phyloP scores from a whole-genome alignment of 30 jellyfish, hydroid and myxozoan genomes.

The Aurelia sp. region DNA sequence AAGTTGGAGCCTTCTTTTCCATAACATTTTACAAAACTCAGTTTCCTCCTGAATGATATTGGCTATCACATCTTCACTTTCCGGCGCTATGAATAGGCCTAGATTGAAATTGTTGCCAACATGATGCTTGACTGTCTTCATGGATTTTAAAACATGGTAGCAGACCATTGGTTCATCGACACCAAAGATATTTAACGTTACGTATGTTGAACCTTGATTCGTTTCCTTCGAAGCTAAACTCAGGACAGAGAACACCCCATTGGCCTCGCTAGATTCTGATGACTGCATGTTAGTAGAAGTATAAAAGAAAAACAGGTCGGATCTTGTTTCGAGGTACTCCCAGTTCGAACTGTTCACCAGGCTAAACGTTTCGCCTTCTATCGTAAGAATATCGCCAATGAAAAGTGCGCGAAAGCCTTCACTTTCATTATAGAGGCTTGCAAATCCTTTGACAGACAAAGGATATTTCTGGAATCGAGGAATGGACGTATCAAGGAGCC shows the following conservation, averaged over 20 bases:
- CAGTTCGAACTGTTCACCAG: conserved; percentile 14
- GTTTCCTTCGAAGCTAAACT: conserved; percentile 17
- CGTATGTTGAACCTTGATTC: conserved; percentile 3
- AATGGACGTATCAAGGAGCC: background rate
- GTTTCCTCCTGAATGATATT: conserved; percentile 1
- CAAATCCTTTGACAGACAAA: conserved; percentile 19
- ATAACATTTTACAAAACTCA: conserved; percentile 18
- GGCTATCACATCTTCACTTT: background rate
- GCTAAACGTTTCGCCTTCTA: conserved; percentile 49
- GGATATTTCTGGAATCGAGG: conserved; percentile 14
- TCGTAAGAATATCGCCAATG: conserved; percentile 36
- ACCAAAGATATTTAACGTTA: conserved; percentile 24
- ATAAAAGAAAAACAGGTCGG: conserved; percentile 6
- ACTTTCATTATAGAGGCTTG: background rate
- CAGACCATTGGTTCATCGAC: conserved; percentile 22
- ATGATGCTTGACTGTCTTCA: conserved; percentile 9
- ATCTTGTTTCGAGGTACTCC: conserved; percentile 31
- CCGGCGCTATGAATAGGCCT: conserved; percentile 17
- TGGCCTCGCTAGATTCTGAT: background rate
- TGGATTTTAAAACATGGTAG: conserved; percentile 21
- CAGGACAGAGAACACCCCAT: conserved; percentile 15
- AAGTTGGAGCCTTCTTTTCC: conserved; percentile 32
- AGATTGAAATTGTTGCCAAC: conserved; percentile 26
- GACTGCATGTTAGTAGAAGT: background rate
- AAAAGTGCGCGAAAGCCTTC: conserved; percentile 1